Evolutionary conservation across 2,888 invertebrate genomes (phyloP), one percentile per base, ranked within the genome.

Genomic region (Archips crataeganus): DNA sequence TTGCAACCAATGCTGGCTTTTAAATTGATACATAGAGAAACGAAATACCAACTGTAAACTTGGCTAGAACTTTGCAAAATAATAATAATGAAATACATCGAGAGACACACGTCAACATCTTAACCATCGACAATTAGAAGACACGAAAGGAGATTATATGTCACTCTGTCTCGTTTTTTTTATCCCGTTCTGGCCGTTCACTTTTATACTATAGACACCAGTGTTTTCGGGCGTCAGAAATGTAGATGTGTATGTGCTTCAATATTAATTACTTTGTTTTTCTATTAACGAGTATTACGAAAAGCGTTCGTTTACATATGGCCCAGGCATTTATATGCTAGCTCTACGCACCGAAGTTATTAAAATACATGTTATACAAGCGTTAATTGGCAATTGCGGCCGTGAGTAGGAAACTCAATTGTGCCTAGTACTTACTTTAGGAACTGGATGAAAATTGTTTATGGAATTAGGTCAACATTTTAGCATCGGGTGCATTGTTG

Each of bases 401-500:
- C 49, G 47, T 47, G 23, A 47, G 13, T 57, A 57, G 57, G 32
- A 23, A 57, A 57, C 32, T 23, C 32, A 57, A 57, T 57, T 57
- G 32, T 57, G 32, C 32, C 23, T 9, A 54, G 32, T 45, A n/a
- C 39, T 1, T 4, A 39, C 39, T 39, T 39, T 39, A 32, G 57
- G 32, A 57, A 57, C 9, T 57, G 32, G 32, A 11, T 57, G 57
- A 57, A 32, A 57, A 57, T 32, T 32, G 32, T 57, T 1, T 36
- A 39, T 13, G 13, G 10, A 60, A 39, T 34, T 39, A 39, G 60
- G 60, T 36, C 23, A 45, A 45, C 62, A 23, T 63, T 45, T 45
- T 63, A 45, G 32, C 57, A 57, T 42, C 32, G 39, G 10, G 42
- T 57, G 45, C 62, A 64, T 74, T 62, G 69, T 75, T 67, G 67